Percentiles rank a stretch among this genome's conserved stretches.
phyloP scores from a whole-genome alignment of 2,888 invertebrate genomes.

The Myathropa florea region DNA sequence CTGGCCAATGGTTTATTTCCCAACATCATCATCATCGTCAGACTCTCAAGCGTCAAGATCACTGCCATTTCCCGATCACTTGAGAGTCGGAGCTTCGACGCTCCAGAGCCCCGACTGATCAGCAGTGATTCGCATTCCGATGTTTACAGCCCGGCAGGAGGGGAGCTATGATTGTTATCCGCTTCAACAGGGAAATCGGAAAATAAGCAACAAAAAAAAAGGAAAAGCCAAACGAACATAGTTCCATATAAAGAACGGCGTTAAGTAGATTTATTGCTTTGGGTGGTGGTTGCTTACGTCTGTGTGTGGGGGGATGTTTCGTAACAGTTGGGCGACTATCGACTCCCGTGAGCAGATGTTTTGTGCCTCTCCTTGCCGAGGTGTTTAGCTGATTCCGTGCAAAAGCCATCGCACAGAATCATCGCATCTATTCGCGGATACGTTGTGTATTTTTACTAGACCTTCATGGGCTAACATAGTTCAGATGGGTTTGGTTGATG shows the following conservation, averaged over 20 bases:
- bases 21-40: conserved; percentile 42
- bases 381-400: background rate
- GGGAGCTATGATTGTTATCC: conserved; percentile 17
- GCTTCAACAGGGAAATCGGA: background rate
- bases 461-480: background rate
- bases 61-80: conserved; percentile 30
- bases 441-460: background rate
- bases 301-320: conserved; percentile 20
- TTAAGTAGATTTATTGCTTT: conserved; percentile 30
- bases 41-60: conserved; percentile 44
- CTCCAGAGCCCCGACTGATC: background rate
- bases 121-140: conserved; percentile 17
- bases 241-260: conserved; percentile 5
- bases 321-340: conserved; percentile 19
- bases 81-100: background rate
- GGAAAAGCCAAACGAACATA: background rate
- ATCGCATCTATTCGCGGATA: no score
- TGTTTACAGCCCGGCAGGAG: conserved; percentile 24
- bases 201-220: conserved; percentile 20
- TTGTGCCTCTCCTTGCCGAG: background rate
- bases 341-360: conserved; percentile 12
- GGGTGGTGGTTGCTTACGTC: conserved; percentile 1
- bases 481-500: background rate
- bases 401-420: background rate
- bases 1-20: conserved; percentile 25